Conservation (phyloP, 1,140 invertebrate species). For the Calliopsis andreniformis region DNA sequence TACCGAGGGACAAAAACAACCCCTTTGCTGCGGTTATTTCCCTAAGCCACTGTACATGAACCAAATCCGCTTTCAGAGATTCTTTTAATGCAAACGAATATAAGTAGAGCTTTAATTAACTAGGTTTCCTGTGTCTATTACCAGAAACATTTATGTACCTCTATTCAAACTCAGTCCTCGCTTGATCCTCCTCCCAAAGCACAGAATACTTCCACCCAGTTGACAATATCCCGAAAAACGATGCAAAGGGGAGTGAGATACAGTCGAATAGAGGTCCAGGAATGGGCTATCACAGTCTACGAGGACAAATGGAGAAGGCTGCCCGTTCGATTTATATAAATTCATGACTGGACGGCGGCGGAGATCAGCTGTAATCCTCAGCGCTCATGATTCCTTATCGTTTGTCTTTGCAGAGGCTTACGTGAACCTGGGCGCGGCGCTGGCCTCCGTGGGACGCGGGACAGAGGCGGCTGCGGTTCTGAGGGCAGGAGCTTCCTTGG, state of each 20-base stretch:
- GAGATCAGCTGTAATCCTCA: not conserved
- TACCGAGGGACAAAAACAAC: constrained; percentile 2
- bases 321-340: constrained; percentile 26
- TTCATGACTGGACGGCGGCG: constrained; percentile 1
- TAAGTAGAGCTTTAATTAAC: no score
- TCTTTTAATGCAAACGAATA: no score
- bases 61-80: no score
- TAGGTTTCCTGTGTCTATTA: no score
- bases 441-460: constrained; percentile 90
- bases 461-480: constrained; percentile 93
- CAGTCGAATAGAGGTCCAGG: no score
- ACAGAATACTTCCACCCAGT: no score
- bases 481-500: constrained; percentile 89
- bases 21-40: not conserved
- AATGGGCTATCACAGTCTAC: constrained; percentile 7
- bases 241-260: no score
- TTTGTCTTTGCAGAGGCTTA: constrained; percentile 91
- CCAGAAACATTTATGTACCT: no score
- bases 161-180: no score
- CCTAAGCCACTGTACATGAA: no score
- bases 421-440: constrained; percentile 94
- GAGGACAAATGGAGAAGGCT: not conserved
- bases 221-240: no score
- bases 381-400: constrained; percentile 49
- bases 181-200: no score